phyloP scores from a whole-genome alignment of 1,140 invertebrate species.

The Drosophila lowei region DNA sequence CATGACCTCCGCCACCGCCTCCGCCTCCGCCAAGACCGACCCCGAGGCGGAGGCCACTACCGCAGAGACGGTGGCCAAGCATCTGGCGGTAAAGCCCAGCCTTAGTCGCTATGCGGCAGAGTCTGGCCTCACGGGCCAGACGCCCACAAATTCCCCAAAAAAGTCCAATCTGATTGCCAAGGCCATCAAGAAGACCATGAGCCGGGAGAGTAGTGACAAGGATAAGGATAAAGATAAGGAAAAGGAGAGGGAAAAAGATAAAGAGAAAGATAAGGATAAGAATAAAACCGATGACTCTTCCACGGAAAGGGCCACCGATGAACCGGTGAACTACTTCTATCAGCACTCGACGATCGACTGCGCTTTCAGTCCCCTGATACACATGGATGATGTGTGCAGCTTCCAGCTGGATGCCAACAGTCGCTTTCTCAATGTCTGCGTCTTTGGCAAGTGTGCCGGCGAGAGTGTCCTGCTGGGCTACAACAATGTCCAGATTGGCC shows the following conservation, averaged over 20 bases:
- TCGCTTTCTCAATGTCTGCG: conserved; percentile 92
- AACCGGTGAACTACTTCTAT: conserved; percentile 68
- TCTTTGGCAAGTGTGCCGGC: conserved; percentile 87
- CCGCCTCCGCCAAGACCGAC: not conserved
- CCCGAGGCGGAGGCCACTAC: conserved; percentile 1
- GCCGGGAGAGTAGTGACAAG: conserved; percentile 57
- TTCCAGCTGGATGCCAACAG: conserved; percentile 88
- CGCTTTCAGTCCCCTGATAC: conserved; percentile 87
- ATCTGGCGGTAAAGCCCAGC: conserved; percentile 33
- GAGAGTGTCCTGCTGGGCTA: conserved; percentile 89
- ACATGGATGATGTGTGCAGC: conserved; percentile 88
- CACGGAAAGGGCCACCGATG: conserved; percentile 28
- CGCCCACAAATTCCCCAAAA: conserved; percentile 79
- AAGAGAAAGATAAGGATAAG: conserved; percentile 29
- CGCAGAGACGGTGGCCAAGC: conserved; percentile 19
- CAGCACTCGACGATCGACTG: conserved; percentile 82
- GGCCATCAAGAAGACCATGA: conserved; percentile 75
- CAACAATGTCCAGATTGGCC: conserved; percentile 90
- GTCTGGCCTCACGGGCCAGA: conserved; percentile 50
- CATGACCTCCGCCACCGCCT: conserved; percentile 7
- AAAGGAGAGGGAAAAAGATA: conserved; percentile 24
- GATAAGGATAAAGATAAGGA: conserved; percentile 12
- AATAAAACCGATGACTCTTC: not conserved
- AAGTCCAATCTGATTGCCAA: conserved; percentile 77
- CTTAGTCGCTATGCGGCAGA: conserved; percentile 56